These are phyloP conservation scores for Ceratosolen solmsi DNA, from an alignment of 1,140 invertebrate species.

Conservation along the genomic window DNA sequence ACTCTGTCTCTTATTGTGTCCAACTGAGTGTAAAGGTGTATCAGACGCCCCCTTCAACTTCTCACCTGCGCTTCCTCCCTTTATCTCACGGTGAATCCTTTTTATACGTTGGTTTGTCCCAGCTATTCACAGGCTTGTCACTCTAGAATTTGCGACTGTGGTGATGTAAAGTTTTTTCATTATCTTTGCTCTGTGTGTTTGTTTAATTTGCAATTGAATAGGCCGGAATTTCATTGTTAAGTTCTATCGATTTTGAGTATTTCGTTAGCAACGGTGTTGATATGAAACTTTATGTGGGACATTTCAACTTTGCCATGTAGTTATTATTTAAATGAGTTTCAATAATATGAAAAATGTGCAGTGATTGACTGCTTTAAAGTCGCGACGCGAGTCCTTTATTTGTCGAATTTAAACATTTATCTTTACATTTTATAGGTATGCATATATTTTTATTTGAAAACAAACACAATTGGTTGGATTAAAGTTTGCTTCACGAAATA, in stretches of 20 bases:
- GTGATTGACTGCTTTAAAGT: too few relatives aligned
- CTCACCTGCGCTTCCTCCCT: constrained; percentile 30
- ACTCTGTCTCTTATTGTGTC: background rate
- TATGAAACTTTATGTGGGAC: constrained; percentile 12
- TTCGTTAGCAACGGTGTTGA: constrained; percentile 9
- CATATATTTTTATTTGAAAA: too few relatives aligned
- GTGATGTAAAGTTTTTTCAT: constrained; percentile 23
- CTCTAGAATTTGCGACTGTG: background rate
- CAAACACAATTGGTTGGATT: too few relatives aligned
- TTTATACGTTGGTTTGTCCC: constrained; percentile 14
- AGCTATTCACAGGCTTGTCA: background rate
- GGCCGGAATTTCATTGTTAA: constrained; percentile 5
- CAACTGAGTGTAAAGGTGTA: background rate
- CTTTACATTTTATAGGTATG: too few relatives aligned
- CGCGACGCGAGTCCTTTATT: too few relatives aligned
- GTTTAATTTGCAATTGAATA: background rate
- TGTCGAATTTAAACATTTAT: too few relatives aligned
- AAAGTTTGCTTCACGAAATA: too few relatives aligned
- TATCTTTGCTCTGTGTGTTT: background rate
- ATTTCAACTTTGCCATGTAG: background rate
- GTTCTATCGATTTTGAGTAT: constrained; percentile 30
- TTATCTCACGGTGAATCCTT: constrained; percentile 20
- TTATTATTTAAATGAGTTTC: background rate
- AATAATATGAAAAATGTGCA: too few relatives aligned
- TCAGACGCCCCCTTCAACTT: constrained; percentile 22